Evolutionary conservation across 2,888 invertebrate genomes (phyloP).

Genomic region (Congeria kusceri): DNA sequence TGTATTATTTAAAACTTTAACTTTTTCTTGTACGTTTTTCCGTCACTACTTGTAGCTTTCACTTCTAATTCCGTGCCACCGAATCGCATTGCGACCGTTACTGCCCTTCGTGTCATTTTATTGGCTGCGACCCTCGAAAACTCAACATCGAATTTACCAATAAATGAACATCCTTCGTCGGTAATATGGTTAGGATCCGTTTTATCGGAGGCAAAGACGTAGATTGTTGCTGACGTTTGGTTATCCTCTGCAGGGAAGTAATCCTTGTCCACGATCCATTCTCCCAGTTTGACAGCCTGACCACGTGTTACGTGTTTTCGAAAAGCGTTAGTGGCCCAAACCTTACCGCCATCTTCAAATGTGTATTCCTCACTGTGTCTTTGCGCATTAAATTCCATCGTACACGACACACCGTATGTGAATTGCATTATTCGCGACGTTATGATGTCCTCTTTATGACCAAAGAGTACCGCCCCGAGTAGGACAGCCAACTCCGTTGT

Average conservation of each 20-base stretch:
- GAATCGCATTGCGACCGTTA: conserved; percentile 48
- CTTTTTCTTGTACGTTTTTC: conserved; percentile 20
- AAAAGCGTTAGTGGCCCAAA: conserved; percentile 40
- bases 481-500: conserved; percentile 41
- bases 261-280: conserved; percentile 45
- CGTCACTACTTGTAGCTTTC: conserved; percentile 8
- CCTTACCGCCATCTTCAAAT: conserved; percentile 35
- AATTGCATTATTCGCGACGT: conserved; percentile 46
- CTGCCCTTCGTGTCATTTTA: conserved; percentile 11
- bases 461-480: conserved; percentile 51
- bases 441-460: conserved; percentile 50
- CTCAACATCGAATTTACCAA: conserved; percentile 40
- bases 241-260: conserved; percentile 39
- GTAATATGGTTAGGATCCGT: conserved; percentile 48
- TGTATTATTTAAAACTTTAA: conserved; percentile 2
- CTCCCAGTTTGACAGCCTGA: conserved; percentile 40
- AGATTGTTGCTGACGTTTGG: conserved; percentile 24
- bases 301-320: conserved; percentile 43
- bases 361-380: conserved; percentile 30
- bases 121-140: conserved; percentile 22
- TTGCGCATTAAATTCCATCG: conserved; percentile 34
- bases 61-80: conserved; percentile 52
- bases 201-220: conserved; percentile 37
- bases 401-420: conserved; percentile 50
- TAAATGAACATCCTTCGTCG: conserved; percentile 39